Evolutionary conservation across 2,888 invertebrate species (phyloP).

Genomic region (Drosophila suboccidentalis): DNA sequence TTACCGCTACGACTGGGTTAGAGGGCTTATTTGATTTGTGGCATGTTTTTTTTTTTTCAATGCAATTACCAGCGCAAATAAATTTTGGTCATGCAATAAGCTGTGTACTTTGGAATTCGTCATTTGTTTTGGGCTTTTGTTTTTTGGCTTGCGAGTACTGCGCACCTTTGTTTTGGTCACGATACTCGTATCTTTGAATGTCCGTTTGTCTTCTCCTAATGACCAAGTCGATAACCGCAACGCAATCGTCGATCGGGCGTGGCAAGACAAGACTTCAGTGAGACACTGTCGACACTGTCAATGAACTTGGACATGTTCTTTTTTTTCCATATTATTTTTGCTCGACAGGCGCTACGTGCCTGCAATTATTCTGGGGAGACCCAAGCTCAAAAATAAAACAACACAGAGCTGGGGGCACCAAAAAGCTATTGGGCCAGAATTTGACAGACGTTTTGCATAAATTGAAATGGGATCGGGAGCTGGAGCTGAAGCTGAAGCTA

Average conservation of each 20-base stretch:
- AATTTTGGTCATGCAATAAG: constrained; percentile 44
- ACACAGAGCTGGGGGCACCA: neutral
- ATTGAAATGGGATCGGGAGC: constrained; percentile 24
- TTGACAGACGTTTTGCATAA: constrained; percentile 47
- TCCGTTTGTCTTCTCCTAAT: constrained; percentile 56
- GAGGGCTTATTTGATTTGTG: constrained; percentile 31
- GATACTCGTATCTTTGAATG: constrained; percentile 43
- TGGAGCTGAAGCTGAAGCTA: constrained; percentile 11
- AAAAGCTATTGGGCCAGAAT: constrained; percentile 20
- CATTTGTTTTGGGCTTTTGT: constrained; percentile 24
- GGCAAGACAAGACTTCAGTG: constrained; percentile 49
- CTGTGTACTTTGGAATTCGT: constrained; percentile 48
- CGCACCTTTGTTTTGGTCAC: constrained; percentile 63
- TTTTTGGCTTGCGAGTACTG: constrained; percentile 14
- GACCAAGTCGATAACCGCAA: constrained; percentile 76
- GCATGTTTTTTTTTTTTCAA: constrained; percentile 28
- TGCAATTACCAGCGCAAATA: constrained; percentile 49
- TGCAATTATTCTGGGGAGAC: constrained; percentile 71
- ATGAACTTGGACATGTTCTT: constrained; percentile 62
- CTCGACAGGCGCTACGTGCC: constrained; percentile 57
- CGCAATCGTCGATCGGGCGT: constrained; percentile 69
- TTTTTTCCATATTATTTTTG: constrained; percentile 19
- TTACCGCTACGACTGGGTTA: constrained; percentile 2
- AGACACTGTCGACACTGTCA: constrained; percentile 56
- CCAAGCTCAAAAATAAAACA: neutral